Evolutionary conservation across 1,140 invertebrate species (phyloP), one percentile per base, ranked within the genome.

Genomic region (Epicauta chinensis): DNA sequence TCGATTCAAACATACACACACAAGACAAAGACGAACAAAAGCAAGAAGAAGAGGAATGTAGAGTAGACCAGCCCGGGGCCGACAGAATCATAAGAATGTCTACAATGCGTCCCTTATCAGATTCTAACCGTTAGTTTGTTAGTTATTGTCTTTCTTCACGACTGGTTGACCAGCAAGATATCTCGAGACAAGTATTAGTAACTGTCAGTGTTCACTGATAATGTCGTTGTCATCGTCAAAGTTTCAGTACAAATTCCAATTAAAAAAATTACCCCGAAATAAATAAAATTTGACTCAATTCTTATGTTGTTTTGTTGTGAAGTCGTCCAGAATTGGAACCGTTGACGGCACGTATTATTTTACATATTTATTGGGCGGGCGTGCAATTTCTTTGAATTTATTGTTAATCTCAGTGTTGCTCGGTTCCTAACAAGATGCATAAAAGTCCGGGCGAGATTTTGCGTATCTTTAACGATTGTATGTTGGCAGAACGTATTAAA

Each of bases 91-190:
- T 34, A 34, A 34, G 55, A 57, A 57, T 57, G 55, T 48, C 51
- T 39, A 51, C 51, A 57, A 57, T 53, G 55, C 55, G 45, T 34
- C 51, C 43, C 38, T 57, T 57, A 57, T 57, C 55, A 57, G 55
- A 57, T 57, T 53, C 55, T 57, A 53, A 57, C 55, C 51, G 55
- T 57, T 57, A 57, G 44, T 57, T 53, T 51, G 55, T 57, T 57
- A 57, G 55, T 57, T 57, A 57, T 57, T 57, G 55, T 57, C 51
- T 49, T 42, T 49, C 46, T 53, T 48, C 45, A 44, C 44, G 55
- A 34, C 40, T 49, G 51, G 44, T 30, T 53, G 46, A 48, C 51
- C 45, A 48, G 32, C 47, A 39, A 30, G 40, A 57, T 49, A 53
- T 57, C 39, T 53, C 44, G 34, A 29, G 51, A 53, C 55, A 41